Conservation (phyloP, 92 coral and sea anemone genomes). For the Zoanthus sociatus region DNA sequence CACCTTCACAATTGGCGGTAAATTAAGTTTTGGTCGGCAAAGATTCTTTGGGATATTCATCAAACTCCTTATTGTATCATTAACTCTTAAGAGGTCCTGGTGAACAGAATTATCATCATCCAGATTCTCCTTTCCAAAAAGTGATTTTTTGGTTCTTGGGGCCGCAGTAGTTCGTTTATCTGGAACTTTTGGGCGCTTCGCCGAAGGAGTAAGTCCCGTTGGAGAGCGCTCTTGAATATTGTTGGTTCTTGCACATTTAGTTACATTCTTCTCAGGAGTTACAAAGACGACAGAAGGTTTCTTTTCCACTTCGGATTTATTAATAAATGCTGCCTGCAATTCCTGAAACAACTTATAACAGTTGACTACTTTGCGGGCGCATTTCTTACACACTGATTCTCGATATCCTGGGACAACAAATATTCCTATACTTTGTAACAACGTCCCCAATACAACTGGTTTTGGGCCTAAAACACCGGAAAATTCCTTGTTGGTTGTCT, state of each 20-base stretch:
- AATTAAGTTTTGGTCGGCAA: not conserved
- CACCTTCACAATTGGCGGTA: constrained; percentile 3
- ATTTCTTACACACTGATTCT: no score
- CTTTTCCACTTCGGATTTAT: no score
- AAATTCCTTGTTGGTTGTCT: no score
- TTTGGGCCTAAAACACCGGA: no score
- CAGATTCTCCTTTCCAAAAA: not conserved
- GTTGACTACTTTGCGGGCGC: no score
- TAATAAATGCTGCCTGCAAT: no score
- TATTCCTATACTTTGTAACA: no score
- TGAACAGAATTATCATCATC: not conserved
- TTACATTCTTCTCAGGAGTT: no score
- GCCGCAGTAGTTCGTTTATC: not conserved
- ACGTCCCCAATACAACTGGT: no score
- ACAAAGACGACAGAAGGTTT: no score
- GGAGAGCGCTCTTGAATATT: constrained; percentile 3
- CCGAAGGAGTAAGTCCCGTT: constrained; percentile 18
- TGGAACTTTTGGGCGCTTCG: constrained; percentile 9
- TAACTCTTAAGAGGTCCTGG: constrained; percentile 5
- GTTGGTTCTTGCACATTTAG: not conserved
- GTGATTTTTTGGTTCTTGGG: constrained; percentile 3
- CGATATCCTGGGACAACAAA: no score
- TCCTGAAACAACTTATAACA: no score
- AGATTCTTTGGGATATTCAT: not conserved
- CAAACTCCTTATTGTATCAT: not conserved